Base-by-base conservation (phyloP, 2,113 vertebrate genomes). In the Chitala chitala region DNA sequence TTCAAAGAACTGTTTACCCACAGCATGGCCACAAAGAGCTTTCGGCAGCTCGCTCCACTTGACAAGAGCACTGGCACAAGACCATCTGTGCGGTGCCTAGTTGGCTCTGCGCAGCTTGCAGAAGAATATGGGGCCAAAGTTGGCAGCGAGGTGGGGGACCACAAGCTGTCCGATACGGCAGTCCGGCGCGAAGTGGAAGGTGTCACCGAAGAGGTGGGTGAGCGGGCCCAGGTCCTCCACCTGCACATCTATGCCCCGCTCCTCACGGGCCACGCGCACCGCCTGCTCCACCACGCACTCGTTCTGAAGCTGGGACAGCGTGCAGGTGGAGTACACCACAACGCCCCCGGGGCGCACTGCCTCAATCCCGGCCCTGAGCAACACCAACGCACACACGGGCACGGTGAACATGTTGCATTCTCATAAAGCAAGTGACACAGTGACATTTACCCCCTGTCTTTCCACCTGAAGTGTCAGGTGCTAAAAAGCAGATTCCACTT, bases 91-190 rank as follows among this genome's bases (percentile, higher is more conserved):
- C n/a, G n/a, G n/a, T n/a, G 29, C 53, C 82, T 92, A 92, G 0
- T 82, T 84, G 13, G 89, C 42, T 38, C 92, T 89, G 44, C 40
- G 77, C 10, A 99, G 82, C 79, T 94, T 98, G 86, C 97, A 98
- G 87, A 98, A 91, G 83, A 95, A 99, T 84, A 91, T 91, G 5
- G 97, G 97, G 44, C 97, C 97, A 63, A 97, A 98, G 88, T 99
- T 99, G 74, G 94, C 92, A 0, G 88, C 85, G 70, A 99, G 87
- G 82, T 98, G 94, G 6, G 97, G 97, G 40, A 99, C 81, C 44
- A 98, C 92, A 46, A 98, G 90, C 77, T 95, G 93, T 44, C 97
- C 97, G 26, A 96, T 53, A 5, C 76, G 83, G 77, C 92, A 90
- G 10, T 84, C 85, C 0, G 83, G 72, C 61, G 90, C 92, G 31